These are phyloP conservation scores for Cataglyphis altisquamis DNA, from an alignment of 2,888 invertebrate species.

Conservation along the genomic window DNA sequence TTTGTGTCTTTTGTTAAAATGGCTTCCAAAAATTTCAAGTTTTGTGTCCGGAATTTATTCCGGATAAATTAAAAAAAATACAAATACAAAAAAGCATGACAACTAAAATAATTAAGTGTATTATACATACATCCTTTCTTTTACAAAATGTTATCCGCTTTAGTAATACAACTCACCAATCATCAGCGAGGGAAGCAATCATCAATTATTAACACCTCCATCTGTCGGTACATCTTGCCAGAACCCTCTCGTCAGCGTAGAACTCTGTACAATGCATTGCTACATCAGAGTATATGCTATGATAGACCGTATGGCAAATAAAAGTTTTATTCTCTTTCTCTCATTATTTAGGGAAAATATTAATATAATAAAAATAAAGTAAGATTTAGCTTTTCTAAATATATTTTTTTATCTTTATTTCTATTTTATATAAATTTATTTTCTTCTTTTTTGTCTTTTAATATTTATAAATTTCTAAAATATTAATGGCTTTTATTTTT, in stretches of 20 bases:
- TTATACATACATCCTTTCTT: slow-evolving; percentile 60
- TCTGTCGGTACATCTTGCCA: slow-evolving; percentile 81
- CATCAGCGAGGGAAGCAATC: slow-evolving; percentile 82
- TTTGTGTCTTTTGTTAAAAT: background rate
- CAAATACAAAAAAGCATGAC: slow-evolving; percentile 27
- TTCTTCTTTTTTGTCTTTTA: background rate
- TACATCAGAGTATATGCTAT: slow-evolving; percentile 80
- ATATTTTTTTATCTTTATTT: background rate
- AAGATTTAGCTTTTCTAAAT: background rate
- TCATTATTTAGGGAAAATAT: background rate
- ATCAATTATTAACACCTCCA: slow-evolving; percentile 85
- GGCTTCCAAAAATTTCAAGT: background rate
- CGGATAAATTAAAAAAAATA: background rate
- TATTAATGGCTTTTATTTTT: slow-evolving; percentile 3
- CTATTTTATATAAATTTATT: background rate
- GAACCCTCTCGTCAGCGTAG: slow-evolving; percentile 64
- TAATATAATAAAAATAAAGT: background rate
- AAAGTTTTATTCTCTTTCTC: background rate
- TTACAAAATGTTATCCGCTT: slow-evolving; percentile 64
- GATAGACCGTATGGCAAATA: slow-evolving; percentile 75
- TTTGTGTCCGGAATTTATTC: background rate
- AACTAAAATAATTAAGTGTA: slow-evolving; percentile 65
- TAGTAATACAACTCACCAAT: slow-evolving; percentile 64
- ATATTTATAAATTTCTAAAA: background rate
- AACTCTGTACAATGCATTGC: slow-evolving; percentile 72